These are phyloP conservation scores for Carassius gibelio DNA, from an alignment of 2,113 vertebrate species.

Conservation along the genomic window DNA sequence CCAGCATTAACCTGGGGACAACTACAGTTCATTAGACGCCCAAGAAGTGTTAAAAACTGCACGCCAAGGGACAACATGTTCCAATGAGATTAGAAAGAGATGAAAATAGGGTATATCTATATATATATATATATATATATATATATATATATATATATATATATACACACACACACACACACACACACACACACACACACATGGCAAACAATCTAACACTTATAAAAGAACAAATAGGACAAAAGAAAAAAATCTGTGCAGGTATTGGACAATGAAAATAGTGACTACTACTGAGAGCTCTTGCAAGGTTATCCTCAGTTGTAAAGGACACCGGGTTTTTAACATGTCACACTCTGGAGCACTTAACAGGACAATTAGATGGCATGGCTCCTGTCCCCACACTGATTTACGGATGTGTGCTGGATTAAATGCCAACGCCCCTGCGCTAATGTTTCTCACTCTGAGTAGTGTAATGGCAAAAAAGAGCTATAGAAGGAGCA, in stretches of 20 bases:
- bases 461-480: constrained; percentile 40
- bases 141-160: no score
- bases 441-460: constrained; percentile 35
- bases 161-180: not conserved
- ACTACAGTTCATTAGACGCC: constrained; percentile 33
- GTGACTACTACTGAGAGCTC: constrained; percentile 20
- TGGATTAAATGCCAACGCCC: constrained; percentile 46
- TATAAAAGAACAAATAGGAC: constrained; percentile 46
- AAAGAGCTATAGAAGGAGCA: constrained; percentile 24
- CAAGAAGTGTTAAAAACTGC: constrained; percentile 49
- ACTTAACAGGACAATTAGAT: constrained; percentile 56
- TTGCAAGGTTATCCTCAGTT: constrained; percentile 54
- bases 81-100: constrained; percentile 42
- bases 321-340: constrained; percentile 51
- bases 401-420: constrained; percentile 48
- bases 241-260: constrained; percentile 44
- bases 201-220: constrained; percentile 1
- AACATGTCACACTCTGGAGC: constrained; percentile 44
- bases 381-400: constrained; percentile 45
- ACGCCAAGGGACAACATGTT: constrained; percentile 39
- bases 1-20: constrained; percentile 30
- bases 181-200: constrained; percentile 11
- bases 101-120: constrained; percentile 17
- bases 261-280: constrained; percentile 48
- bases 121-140: no score